A percentile compares a stretch with the other conserved stretches of the same genome.
These are phyloP conservation scores for Coenobita brevimanus DNA, from an alignment of 1,140 invertebrate species.

Conservation along the genomic window DNA sequence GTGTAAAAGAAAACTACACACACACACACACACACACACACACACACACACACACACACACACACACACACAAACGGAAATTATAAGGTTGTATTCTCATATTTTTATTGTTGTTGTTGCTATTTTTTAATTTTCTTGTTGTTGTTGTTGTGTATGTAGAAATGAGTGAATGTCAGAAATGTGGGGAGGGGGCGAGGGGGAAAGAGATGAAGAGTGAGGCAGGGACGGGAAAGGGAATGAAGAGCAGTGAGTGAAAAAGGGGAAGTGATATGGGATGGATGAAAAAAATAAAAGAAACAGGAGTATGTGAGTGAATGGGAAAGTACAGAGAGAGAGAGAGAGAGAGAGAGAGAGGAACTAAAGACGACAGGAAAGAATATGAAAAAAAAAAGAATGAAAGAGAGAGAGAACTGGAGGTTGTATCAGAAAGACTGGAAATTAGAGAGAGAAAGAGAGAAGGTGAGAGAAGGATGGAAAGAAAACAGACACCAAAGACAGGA, in stretches of 20 bases:
- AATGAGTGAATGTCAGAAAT: no score
- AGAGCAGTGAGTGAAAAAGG: neutral
- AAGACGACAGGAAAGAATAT: neutral
- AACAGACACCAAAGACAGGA: neutral
- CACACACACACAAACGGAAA: no score
- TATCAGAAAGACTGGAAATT: neutral
- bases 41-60: no score
- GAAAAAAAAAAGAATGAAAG: conserved; percentile 3
- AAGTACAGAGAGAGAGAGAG: neutral
- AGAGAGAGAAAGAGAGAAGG: neutral
- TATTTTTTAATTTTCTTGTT: no score
- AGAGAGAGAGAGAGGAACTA: neutral
- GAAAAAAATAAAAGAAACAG: neutral
- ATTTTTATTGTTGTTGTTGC: no score
- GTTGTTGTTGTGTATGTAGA: no score
- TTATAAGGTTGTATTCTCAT: no score
- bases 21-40: no score
- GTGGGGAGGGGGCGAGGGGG: neutral
- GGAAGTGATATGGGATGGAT: neutral
- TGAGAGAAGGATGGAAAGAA: neutral
- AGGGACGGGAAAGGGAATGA: neutral
- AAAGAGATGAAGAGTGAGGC: neutral
- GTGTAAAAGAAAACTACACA: no score
- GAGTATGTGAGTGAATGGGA: neutral
- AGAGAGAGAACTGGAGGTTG: neutral